Evolutionary conservation across 2,113 vertebrate species (phyloP).

Genomic region (Sylvilagus bachmani): DNA sequence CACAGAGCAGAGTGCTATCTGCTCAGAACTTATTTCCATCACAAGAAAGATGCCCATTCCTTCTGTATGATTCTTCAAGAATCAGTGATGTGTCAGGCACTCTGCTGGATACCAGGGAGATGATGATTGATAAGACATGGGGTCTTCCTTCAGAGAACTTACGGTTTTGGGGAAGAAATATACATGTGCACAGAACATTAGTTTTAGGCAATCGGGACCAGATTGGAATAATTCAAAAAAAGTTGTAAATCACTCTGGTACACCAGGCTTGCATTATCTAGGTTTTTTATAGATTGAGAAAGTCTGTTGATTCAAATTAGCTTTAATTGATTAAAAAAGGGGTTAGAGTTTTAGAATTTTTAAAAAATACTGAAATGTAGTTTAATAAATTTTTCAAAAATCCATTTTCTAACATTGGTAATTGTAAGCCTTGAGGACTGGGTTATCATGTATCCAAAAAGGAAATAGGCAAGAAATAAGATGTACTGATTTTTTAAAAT

Average conservation of each 20-base stretch:
- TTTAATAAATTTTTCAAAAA: not conserved
- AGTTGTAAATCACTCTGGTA: not conserved
- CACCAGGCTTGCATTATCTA: not conserved
- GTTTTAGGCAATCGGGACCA: not conserved
- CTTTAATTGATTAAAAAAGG: conserved; percentile 29
- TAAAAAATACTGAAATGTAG: not conserved
- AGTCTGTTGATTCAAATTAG: not conserved
- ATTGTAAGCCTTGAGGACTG: not conserved
- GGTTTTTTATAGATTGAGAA: conserved; percentile 39
- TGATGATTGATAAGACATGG: not conserved
- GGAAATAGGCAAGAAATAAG: not conserved
- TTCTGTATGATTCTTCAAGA: not conserved
- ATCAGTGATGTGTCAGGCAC: not conserved
- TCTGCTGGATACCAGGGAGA: not conserved
- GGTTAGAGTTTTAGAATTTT: not conserved
- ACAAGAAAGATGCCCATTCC: not conserved
- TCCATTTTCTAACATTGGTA: not conserved
- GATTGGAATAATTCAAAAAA: not conserved
- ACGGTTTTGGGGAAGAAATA: not conserved
- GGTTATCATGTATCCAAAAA: not conserved
- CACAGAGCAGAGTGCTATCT: not conserved
- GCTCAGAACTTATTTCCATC: not conserved
- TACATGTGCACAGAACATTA: not conserved
- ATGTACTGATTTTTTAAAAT: not conserved
- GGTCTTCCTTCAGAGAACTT: not conserved